These are phyloP conservation scores for Stercorarius parasiticus DNA, from an alignment of 2,113 vertebrate genomes.

Conservation along the genomic window DNA sequence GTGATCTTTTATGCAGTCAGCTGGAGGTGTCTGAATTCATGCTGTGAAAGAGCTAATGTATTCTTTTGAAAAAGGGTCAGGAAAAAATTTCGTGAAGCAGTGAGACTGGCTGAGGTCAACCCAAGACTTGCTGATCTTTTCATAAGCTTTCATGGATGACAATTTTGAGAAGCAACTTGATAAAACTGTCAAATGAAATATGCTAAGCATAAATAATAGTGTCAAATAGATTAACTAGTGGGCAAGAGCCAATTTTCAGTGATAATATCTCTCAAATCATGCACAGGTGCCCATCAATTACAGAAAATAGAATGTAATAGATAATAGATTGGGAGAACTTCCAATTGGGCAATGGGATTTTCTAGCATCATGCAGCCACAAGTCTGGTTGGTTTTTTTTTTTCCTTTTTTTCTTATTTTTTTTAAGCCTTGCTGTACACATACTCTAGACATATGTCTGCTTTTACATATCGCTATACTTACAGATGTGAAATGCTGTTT, in stretches of 20 bases:
- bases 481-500: neutral
- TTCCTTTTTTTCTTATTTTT: fast-evolving
- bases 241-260: neutral
- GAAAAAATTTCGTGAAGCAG: neutral
- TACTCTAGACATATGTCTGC: neutral
- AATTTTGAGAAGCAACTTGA: neutral
- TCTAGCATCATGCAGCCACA: neutral
- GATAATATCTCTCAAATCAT: neutral
- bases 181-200: neutral
- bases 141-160: neutral
- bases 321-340: neutral
- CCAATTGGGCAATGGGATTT: neutral
- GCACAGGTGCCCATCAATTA: neutral
- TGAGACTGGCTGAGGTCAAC: neutral
- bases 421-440: neutral
- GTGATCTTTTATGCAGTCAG: neutral
- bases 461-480: neutral
- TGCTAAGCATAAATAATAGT: neutral
- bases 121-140: neutral
- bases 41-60: neutral
- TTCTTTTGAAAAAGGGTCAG: neutral
- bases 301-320: neutral
- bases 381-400: neutral
- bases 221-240: neutral
- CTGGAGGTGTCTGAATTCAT: neutral